Evolutionary conservation across 1,140 invertebrate genomes (phyloP).

Genomic region (Dufourea novaeangliae): DNA sequence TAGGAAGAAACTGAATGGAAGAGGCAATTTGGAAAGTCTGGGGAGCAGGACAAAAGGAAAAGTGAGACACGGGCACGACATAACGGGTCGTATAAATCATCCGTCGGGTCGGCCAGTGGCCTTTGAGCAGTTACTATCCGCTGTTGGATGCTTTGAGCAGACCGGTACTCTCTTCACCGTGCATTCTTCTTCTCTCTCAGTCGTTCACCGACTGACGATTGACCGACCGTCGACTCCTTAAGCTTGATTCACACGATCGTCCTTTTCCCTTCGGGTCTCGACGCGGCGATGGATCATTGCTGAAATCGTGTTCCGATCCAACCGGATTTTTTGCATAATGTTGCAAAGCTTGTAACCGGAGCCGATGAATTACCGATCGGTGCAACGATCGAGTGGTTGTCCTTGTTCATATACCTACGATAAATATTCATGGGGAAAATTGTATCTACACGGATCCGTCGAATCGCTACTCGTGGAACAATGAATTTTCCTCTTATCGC

Average conservation of each 20-base stretch:
- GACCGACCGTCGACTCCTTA: constrained; percentile 67
- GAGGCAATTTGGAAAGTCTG: constrained; percentile 67
- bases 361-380: background rate
- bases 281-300: background rate
- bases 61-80: constrained; percentile 69
- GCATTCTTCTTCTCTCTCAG: constrained; percentile 17
- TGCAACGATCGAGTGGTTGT: constrained; percentile 1
- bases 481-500: too few species aligned
- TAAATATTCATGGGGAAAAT: constrained; percentile 8
- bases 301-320: background rate
- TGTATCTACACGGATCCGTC: background rate
- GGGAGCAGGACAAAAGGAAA: constrained; percentile 71
- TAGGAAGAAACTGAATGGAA: constrained; percentile 61
- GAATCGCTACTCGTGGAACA: too few species aligned
- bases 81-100: constrained; percentile 78
- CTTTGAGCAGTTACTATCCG: constrained; percentile 67
- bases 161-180: constrained; percentile 40
- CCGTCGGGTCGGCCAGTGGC: constrained; percentile 73
- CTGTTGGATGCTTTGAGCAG: constrained; percentile 61
- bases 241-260: constrained; percentile 56
- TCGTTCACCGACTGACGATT: constrained; percentile 51
- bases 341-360: background rate
- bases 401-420: background rate
- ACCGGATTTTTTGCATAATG: background rate
- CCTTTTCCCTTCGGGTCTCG: background rate